Percentiles rank a stretch among this genome's conserved stretches.
These are phyloP conservation scores for Lithodes maja DNA, from an alignment of 2,888 invertebrate species.

Conservation along the genomic window DNA sequence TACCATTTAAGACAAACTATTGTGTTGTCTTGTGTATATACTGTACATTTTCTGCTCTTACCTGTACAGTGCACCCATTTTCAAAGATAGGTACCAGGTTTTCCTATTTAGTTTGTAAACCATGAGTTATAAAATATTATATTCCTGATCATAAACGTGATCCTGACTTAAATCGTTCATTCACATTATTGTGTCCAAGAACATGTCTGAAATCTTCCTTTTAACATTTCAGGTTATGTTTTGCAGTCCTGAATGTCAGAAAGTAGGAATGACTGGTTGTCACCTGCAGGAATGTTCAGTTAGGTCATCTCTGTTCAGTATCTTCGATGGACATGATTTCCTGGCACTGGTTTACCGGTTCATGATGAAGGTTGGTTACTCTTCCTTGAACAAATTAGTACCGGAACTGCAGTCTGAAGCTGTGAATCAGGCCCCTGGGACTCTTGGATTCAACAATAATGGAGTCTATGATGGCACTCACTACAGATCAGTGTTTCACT, in stretches of 20 bases:
- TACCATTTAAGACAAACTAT: no score
- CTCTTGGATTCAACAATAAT: constrained; percentile 30
- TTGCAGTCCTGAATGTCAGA: constrained; percentile 30
- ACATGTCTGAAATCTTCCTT: no score
- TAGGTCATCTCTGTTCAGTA: not conserved
- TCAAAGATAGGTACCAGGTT: no score
- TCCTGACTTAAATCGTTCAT: no score
- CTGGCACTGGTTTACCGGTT: constrained; percentile 8
- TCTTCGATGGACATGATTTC: no score
- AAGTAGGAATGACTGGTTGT: constrained; percentile 6
- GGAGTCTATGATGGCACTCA: constrained; percentile 18
- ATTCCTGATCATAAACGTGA: no score
- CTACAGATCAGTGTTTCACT: constrained; percentile 38
- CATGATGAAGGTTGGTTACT: constrained; percentile 14
- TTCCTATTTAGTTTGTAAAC: no score
- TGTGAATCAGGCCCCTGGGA: not conserved
- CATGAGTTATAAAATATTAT: no score
- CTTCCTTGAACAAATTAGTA: constrained; percentile 10
- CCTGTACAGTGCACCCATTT: no score
- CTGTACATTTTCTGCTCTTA: no score
- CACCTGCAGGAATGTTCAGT: constrained; percentile 49
- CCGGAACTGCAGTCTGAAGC: constrained; percentile 14
- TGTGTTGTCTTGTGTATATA: no score
- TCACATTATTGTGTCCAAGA: no score
- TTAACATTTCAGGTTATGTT: constrained; percentile 17